Conservation (phyloP, 2,797 vertebrate species). For the Danio tinwini region DNA sequence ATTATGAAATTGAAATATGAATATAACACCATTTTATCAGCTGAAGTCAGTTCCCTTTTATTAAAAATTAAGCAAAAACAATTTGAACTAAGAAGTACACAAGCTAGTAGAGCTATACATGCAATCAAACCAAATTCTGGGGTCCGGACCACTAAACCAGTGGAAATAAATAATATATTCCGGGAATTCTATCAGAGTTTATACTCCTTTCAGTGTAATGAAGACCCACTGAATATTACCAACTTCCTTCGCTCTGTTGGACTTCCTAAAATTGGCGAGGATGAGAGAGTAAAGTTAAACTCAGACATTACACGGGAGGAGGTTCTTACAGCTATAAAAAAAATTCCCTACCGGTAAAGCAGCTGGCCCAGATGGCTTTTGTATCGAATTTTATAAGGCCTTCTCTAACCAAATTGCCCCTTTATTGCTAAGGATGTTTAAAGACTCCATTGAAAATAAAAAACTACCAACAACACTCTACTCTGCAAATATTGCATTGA, state of each 20-base stretch:
- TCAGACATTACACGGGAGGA: not conserved
- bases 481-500: not conserved
- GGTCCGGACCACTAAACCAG: not conserved
- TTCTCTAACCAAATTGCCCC: not conserved
- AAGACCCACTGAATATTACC: not conserved
- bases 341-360: not conserved
- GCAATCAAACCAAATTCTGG: too few species aligned
- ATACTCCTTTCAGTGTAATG: not conserved
- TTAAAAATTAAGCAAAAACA: conserved; percentile 27
- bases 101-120: conserved; percentile 32
- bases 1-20: conserved; percentile 13
- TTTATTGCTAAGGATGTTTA: not conserved
- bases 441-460: not conserved
- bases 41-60: conserved; percentile 3
- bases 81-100: conserved; percentile 38
- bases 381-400: conserved; percentile 3
- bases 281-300: not conserved
- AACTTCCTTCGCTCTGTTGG: not conserved
- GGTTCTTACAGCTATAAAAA: not conserved
- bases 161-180: conserved; percentile 40
- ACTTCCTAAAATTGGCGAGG: not conserved
- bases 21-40: conserved; percentile 21
- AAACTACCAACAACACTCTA: not conserved
- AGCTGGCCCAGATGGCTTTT: not conserved
- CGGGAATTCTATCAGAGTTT: conserved; percentile 11